A percentile compares a stretch with the other conserved stretches of the same genome.
Evolutionary conservation across 2,888 invertebrate species (phyloP).

Genomic region (Dorcus hopei): DNA sequence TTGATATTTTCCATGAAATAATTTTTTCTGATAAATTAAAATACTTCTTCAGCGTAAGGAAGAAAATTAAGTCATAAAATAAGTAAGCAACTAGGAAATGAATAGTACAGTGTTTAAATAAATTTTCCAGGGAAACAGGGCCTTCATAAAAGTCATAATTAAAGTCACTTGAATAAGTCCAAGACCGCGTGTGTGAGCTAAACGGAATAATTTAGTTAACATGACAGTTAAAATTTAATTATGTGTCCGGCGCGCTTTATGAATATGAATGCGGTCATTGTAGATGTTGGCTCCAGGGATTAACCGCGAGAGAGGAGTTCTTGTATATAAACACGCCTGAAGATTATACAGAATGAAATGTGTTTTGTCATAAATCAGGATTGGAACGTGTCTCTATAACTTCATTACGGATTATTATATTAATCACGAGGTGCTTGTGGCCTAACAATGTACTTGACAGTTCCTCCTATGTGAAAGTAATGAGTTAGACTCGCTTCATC

Average conservation of each 20-base stretch:
- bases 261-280: constrained; percentile 46
- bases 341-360: constrained; percentile 43
- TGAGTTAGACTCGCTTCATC: constrained; percentile 4
- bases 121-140: not conserved
- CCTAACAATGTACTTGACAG: constrained; percentile 38
- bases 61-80: not conserved
- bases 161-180: constrained; percentile 2
- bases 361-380: constrained; percentile 48
- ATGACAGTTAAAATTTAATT: constrained; percentile 51
- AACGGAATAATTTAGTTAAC: constrained; percentile 44
- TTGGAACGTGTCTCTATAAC: constrained; percentile 48
- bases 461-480: constrained; percentile 24
- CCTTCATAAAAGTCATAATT: not conserved
- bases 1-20: too few species aligned
- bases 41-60: too few species aligned
- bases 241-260: constrained; percentile 39
- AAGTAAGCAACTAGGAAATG: not conserved
- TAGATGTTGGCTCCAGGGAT: constrained; percentile 29
- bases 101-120: not conserved
- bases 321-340: constrained; percentile 36
- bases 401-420: constrained; percentile 51
- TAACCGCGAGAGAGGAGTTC: constrained; percentile 28
- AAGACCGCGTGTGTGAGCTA: constrained; percentile 18
- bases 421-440: constrained; percentile 47
- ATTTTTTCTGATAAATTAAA: too few species aligned